phyloP scores from a whole-genome alignment of 64 coral and sea anemone genomes.

The Dendronephthya gigantea region DNA sequence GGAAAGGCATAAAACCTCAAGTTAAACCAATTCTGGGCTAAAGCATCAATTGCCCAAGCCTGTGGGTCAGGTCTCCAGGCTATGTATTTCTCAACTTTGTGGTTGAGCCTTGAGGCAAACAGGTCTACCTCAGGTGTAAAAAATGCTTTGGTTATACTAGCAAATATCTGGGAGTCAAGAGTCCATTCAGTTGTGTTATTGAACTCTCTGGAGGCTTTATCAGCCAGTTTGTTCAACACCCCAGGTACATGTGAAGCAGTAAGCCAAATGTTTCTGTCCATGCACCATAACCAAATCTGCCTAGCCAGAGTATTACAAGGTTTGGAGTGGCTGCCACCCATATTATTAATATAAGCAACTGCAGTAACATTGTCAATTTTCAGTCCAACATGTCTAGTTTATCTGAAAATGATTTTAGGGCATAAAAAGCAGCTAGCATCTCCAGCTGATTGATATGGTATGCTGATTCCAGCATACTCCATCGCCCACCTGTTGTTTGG shows the following conservation, averaged over 20 bases:
- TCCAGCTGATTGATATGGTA: conserved; percentile 41
- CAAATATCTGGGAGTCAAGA: conserved; percentile 18
- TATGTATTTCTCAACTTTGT: conserved; percentile 15
- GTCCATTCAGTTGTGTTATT: conserved; percentile 39
- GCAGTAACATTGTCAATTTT: conserved; percentile 15
- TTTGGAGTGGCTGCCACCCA: conserved; percentile 52
- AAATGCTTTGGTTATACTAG: neutral
- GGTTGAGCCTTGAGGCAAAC: conserved; percentile 23
- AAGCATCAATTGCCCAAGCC: conserved; percentile 32
- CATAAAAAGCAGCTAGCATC: conserved; percentile 41
- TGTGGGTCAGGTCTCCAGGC: conserved; percentile 43
- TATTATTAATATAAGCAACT: conserved; percentile 43
- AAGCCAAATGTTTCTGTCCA: conserved; percentile 30
- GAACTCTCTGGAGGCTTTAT: conserved; percentile 33
- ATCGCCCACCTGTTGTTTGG: conserved; percentile 34
- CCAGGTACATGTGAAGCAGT: conserved; percentile 46
- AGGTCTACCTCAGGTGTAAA: conserved; percentile 27
- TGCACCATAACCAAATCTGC: conserved; percentile 54
- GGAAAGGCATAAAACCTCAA: conserved; percentile 44
- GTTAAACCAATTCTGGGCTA: conserved; percentile 22
- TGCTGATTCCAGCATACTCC: conserved; percentile 22
- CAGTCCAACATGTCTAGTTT: conserved; percentile 24
- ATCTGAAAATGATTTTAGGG: conserved; percentile 32
- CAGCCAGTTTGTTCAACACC: conserved; percentile 40
- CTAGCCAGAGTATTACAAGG: conserved; percentile 29